Evolutionary conservation across 2,797 vertebrate genomes (phyloP), one percentile per base, ranked within the genome.

Genomic region (Rhinophrynus dorsalis): DNA sequence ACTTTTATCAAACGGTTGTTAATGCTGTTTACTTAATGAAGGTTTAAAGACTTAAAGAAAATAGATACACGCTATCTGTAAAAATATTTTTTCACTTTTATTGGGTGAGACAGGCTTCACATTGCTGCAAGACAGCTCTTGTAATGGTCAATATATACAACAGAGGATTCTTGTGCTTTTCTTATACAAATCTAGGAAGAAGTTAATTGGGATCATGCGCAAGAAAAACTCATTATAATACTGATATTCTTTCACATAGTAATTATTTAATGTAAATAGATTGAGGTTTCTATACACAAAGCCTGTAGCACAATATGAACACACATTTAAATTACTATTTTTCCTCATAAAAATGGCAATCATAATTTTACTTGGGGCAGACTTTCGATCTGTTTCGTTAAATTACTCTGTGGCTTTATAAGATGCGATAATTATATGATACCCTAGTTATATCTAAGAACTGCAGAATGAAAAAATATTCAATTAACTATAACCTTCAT

Each of bases 171-270:
- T 33, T 26, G 12, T 18, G 29, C 37, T 45, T 45, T 61, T 52
- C n/a, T 62, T 48, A 23, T 48, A 35, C 48, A 9, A 71, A 56
- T 29, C 37, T 12, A 40, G 45, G 32, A 71, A 63, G 21, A 71
- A 71, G 68, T 71, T 71, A 71, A 71, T 71, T 71, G 68, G 59
- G 68, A 56, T 63, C 68, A 71, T 70, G 38, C 24, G 55, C 48
- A 62, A 62, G 20, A 45, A 45, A 32, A 5, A n/a, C 29, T 70
- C 44, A 68, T 58, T 62, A 55, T 23, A 45, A 55, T 62, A 45
- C 27, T 11, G 20, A 26, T 27, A 20, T 20, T 42, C 26, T 27
- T 60, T 40, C 54, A 54, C 57, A 69, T 50, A 40, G 47, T 26
- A 33, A 42, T 37, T 68, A 20, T 23, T 50, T 69, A 15, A 15